Evolutionary conservation across 2,888 invertebrate species (phyloP).

Genomic region (Drosophila leonis): DNA sequence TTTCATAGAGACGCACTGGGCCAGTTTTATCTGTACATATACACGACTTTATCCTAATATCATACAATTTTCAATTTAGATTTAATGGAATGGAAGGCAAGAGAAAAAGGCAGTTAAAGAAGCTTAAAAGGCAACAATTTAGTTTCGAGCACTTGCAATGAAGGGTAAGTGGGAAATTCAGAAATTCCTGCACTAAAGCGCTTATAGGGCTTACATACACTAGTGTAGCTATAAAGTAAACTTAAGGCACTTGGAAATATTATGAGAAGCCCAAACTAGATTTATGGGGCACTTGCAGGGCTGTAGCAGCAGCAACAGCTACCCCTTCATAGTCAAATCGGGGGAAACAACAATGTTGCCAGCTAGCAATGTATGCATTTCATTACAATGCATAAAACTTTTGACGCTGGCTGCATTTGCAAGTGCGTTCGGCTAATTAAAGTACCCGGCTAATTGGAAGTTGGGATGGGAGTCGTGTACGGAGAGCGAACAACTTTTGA

Average conservation of each 20-base stretch:
- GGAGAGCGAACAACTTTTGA: constrained; percentile 20
- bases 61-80: not conserved
- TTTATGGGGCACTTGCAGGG: constrained; percentile 43
- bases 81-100: constrained; percentile 1
- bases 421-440: constrained; percentile 62
- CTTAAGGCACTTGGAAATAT: constrained; percentile 11
- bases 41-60: not conserved
- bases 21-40: not conserved
- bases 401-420: constrained; percentile 47
- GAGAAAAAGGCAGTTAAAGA: not conserved
- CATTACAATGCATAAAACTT: constrained; percentile 67
- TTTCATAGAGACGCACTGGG: not conserved
- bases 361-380: constrained; percentile 60
- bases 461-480: constrained; percentile 6
- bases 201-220: constrained; percentile 8
- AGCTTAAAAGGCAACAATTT: constrained; percentile 7
- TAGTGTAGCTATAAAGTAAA: constrained; percentile 12
- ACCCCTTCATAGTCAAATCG: constrained; percentile 13
- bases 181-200: constrained; percentile 5
- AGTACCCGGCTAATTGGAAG: constrained; percentile 42
- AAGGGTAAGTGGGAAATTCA: not conserved
- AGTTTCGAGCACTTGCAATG: not conserved
- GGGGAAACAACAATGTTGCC: constrained; percentile 53
- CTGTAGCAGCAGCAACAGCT: not conserved
- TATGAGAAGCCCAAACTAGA: constrained; percentile 30